Percentiles rank a stretch among this genome's conserved stretches.
Conservation (phyloP, 2,113 vertebrate genomes). For the Eleginops maclovinus region DNA sequence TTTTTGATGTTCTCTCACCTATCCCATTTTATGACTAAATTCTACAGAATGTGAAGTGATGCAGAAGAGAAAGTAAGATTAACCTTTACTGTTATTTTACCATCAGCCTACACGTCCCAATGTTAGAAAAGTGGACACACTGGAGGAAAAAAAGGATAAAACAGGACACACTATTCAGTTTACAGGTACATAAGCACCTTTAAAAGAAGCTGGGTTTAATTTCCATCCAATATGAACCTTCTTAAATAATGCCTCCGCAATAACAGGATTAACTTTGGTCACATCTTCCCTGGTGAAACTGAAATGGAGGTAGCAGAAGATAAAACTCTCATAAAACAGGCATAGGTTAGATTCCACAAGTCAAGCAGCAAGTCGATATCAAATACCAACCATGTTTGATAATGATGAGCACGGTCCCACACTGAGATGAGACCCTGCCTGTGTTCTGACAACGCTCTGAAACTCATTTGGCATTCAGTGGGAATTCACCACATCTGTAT, state of each 20-base stretch:
- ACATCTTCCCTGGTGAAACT: not conserved
- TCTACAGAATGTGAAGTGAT: slow-evolving; percentile 1
- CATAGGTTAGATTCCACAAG: not conserved
- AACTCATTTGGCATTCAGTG: slow-evolving; percentile 14
- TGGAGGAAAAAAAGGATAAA: not conserved
- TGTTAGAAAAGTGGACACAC: not conserved
- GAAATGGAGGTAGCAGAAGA: not conserved
- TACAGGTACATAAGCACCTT: not conserved
- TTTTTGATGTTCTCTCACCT: slow-evolving; percentile 59
- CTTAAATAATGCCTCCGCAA: not conserved
- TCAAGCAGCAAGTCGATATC: slow-evolving; percentile 2
- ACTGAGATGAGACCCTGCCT: slow-evolving; percentile 12
- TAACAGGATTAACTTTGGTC: not conserved
- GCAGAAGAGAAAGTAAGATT: not conserved
- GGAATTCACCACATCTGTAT: slow-evolving; percentile 13
- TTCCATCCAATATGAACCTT: not conserved
- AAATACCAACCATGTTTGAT: slow-evolving; percentile 18
- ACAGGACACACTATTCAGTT: not conserved
- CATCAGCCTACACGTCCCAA: not conserved
- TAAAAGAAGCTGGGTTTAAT: not conserved
- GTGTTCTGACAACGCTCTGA: slow-evolving; percentile 1
- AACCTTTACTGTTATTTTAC: not conserved
- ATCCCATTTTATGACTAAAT: slow-evolving; percentile 2
- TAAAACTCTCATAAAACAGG: not conserved
- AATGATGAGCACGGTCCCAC: not conserved